Evolutionary conservation across 2,113 vertebrate genomes (phyloP), one percentile per base, ranked within the genome.

Genomic region (Camarhynchus parvulus): DNA sequence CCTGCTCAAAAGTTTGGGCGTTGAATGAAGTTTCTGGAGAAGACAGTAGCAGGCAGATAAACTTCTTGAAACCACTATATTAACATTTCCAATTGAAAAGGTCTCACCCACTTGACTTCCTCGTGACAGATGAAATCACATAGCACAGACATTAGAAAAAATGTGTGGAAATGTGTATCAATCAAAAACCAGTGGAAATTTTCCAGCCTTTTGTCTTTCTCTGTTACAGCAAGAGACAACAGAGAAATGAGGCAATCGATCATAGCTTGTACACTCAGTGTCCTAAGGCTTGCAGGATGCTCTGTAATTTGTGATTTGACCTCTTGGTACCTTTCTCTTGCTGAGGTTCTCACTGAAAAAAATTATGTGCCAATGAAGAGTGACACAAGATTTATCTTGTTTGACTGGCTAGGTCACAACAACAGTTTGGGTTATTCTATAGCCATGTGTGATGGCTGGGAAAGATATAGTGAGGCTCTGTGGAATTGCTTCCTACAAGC

Each of bases 321-420:
- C 94, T 91, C 81, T 94, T 93, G 16, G 49, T 83, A 47, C 88
- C 83, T 88, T 93, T 50, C 23, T 70, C 59, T 91, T 68, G 31
- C 87, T 88, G 74, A 96, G 49, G 61, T 86, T 92, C 77, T 89
- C 68, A 63, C 58, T 88, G 83, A 87, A 96, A 94, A 96, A 95
- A 96, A 95, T 90, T 83, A 94, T 89, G 84, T 96, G 92, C 63
- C 95, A 96, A 76, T 91, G 78, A 89, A 82, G 92, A 96, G 46
- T 49, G 94, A 96, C 96, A 95, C 53, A 55, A 94, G 87, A 96
- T 97, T 83, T 79, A 94, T 97, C 95, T 96, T 96, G 11, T 95
- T 67, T 89, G 94, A 95, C 95, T 96, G 56, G 66, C 33, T 92
- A 91, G 95, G 95, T 96, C 93, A 94, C 73, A 46, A 61, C 3